Evolutionary conservation across 2,888 invertebrate species (phyloP).

Genomic region (Eulithis testata): DNA sequence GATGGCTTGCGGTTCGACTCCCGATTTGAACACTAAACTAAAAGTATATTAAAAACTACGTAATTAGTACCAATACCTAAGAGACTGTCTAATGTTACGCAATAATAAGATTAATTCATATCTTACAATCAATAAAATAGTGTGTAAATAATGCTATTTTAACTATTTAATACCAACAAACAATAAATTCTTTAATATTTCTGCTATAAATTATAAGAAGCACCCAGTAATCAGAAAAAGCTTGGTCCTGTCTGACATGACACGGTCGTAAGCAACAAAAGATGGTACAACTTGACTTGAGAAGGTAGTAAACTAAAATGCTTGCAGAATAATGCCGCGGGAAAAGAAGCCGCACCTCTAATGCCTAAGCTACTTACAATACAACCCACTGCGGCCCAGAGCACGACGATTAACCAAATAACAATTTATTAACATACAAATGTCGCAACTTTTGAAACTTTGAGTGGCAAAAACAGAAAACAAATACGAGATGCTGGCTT

Average conservation of each 20-base stretch:
- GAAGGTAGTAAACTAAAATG: background rate
- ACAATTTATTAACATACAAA: slow-evolving; percentile 50
- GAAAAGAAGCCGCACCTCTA: background rate
- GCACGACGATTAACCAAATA: slow-evolving; percentile 26
- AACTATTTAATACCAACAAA: too few species aligned
- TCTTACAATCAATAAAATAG: background rate
- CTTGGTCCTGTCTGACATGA: too few species aligned
- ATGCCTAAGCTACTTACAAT: background rate
- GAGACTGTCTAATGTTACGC: slow-evolving; percentile 26
- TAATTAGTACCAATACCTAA: slow-evolving; percentile 52
- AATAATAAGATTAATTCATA: slow-evolving; percentile 6
- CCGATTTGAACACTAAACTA: slow-evolving; percentile 55
- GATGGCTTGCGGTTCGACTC: slow-evolving; percentile 67
- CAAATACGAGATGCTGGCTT: slow-evolving; percentile 51
- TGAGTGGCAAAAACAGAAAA: slow-evolving; percentile 55
- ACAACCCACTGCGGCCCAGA: background rate
- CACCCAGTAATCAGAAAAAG: background rate
- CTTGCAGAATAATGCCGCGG: background rate
- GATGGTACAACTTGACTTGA: too few species aligned
- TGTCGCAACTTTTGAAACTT: slow-evolving; percentile 55
- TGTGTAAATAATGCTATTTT: background rate
- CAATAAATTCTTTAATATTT: too few species aligned
- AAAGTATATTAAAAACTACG: slow-evolving; percentile 55
- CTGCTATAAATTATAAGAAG: background rate
- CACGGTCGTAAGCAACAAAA: too few species aligned